These are phyloP conservation scores for Notothenia coriiceps DNA, from an alignment of 2,113 vertebrate genomes.

Conservation along the genomic window DNA sequence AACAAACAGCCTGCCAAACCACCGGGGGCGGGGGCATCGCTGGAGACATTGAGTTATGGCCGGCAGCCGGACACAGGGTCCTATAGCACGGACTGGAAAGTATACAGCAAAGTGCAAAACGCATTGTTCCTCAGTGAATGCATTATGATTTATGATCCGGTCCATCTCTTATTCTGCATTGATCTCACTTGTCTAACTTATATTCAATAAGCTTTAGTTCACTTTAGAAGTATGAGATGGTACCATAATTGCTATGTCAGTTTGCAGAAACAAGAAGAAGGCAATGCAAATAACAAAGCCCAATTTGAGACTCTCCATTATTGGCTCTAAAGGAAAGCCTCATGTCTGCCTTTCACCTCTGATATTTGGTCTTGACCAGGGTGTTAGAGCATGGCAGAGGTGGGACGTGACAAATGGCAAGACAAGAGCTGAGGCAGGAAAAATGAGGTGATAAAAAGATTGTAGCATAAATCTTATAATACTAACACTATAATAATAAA, in stretches of 20 bases:
- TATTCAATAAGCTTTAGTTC: neutral
- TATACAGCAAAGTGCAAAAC: neutral
- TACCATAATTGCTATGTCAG: neutral
- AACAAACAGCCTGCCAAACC: constrained; percentile 60
- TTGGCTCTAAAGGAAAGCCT: constrained; percentile 42
- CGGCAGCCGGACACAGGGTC: constrained; percentile 51
- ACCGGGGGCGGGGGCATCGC: constrained; percentile 2
- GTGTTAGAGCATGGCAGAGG: constrained; percentile 14
- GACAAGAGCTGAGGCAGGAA: constrained; percentile 1
- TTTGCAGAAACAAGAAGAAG: neutral
- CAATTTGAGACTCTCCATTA: constrained; percentile 27
- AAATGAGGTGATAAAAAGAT: constrained; percentile 5
- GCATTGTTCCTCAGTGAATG: neutral
- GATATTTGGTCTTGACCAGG: constrained; percentile 36
- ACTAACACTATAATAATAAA: constrained; percentile 20
- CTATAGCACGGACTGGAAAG: neutral
- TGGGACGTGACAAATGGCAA: constrained; percentile 16
- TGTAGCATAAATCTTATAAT: constrained; percentile 21
- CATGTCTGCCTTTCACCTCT: constrained; percentile 27
- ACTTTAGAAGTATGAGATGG: neutral
- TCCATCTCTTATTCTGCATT: neutral
- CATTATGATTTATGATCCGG: too few relatives aligned
- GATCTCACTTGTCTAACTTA: neutral
- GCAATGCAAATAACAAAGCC: neutral
- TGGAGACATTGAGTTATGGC: constrained; percentile 31